Conservation (phyloP, 2,888 invertebrate species). For the Epistrophe eligans region DNA sequence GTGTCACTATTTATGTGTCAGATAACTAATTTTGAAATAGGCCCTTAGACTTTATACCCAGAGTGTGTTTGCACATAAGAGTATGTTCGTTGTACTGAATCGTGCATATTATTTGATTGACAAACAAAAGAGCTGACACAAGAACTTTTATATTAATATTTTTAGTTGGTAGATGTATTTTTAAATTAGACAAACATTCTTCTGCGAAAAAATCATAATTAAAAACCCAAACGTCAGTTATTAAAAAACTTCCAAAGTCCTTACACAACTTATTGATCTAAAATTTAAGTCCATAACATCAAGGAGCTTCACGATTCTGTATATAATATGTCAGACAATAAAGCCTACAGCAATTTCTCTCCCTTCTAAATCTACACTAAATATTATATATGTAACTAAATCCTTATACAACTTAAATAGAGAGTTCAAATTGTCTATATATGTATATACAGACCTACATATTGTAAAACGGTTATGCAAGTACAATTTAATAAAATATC, state of each 20-base stretch:
- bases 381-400: neutral
- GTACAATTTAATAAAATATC: conserved; percentile 56
- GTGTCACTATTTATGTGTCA: too few relatives aligned
- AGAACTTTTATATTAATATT: neutral
- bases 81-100: too few relatives aligned
- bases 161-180: neutral
- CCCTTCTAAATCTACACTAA: neutral
- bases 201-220: neutral
- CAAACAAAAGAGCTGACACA: conserved; percentile 1
- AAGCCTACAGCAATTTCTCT: neutral
- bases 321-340: neutral
- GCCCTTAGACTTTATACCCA: too few relatives aligned
- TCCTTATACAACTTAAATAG: neutral
- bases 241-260: neutral
- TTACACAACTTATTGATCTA: neutral
- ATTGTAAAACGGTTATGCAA: conserved; percentile 48
- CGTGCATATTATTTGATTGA: too few relatives aligned
- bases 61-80: too few relatives aligned
- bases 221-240: neutral
- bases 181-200: neutral
- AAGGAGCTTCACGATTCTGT: neutral
- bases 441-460: too few relatives aligned
- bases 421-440: conserved; percentile 3
- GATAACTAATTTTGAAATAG: too few relatives aligned
- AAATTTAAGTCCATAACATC: neutral